These are phyloP conservation scores for Helicoverpa zea DNA, from an alignment of 1,140 invertebrate genomes.

Conservation along the genomic window DNA sequence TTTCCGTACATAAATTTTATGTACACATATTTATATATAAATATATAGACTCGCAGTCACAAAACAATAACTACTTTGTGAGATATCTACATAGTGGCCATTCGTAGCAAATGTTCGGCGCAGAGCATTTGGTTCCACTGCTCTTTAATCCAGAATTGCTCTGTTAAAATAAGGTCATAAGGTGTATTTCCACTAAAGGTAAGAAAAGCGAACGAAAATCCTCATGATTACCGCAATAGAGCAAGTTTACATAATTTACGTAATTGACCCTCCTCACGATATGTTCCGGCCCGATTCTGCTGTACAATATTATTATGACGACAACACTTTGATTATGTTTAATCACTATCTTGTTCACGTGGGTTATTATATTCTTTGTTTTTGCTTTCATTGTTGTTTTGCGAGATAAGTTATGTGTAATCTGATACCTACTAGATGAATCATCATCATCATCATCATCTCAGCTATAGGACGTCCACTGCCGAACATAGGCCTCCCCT, in stretches of 20 bases:
- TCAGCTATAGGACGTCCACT: too few species aligned
- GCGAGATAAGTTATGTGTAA: too few species aligned
- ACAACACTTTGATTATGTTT: slow-evolving; percentile 19
- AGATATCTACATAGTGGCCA: not conserved
- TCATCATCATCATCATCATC: too few species aligned
- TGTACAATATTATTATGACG: slow-evolving; percentile 51
- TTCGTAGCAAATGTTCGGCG: not conserved
- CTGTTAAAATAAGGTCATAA: slow-evolving; percentile 8
- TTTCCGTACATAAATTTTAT: too few species aligned
- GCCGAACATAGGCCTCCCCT: too few species aligned
- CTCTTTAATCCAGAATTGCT: not conserved
- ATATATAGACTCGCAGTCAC: too few species aligned
- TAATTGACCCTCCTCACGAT: slow-evolving; percentile 56
- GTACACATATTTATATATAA: too few species aligned
- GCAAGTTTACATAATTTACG: slow-evolving; percentile 51
- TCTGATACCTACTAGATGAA: too few species aligned
- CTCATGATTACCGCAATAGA: slow-evolving; percentile 51
- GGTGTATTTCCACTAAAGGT: not conserved
- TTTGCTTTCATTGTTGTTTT: slow-evolving; percentile 43
- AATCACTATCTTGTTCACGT: slow-evolving; percentile 11
- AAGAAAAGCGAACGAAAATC: slow-evolving; percentile 18
- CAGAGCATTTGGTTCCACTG: not conserved
- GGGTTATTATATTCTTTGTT: slow-evolving; percentile 21
- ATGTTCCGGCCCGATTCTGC: slow-evolving; percentile 63
- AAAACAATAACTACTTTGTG: not conserved